A percentile compares a stretch with the other conserved stretches of the same genome.
These are phyloP conservation scores for Pangasius larnaudii DNA, from an alignment of 2,797 vertebrate species.

Conservation along the genomic window DNA sequence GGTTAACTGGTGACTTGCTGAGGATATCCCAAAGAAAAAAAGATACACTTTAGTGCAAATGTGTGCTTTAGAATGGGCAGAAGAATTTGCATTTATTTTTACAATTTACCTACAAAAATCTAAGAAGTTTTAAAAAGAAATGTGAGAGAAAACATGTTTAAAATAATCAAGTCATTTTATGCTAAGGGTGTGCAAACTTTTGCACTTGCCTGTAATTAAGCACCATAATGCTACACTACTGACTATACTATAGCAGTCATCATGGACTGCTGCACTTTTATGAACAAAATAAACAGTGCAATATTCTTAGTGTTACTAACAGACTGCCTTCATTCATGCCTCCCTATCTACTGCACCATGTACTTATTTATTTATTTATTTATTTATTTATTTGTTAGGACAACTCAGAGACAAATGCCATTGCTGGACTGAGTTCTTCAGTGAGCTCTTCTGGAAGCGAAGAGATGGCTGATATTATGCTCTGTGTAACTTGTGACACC, in stretches of 20 bases:
- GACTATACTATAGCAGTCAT: not conserved
- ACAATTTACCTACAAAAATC: not conserved
- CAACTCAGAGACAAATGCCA: conserved; percentile 74
- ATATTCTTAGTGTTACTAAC: not conserved
- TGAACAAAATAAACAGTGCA: not conserved
- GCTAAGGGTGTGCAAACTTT: no score
- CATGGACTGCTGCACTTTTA: not conserved
- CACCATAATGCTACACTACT: not conserved
- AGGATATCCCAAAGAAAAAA: not conserved
- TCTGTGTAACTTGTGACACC: not conserved
- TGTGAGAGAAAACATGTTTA: not conserved
- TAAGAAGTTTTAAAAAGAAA: not conserved
- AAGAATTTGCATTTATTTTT: not conserved
- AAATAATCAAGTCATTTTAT: not conserved
- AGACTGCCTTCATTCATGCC: not conserved
- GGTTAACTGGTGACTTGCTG: not conserved
- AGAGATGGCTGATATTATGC: conserved; percentile 62
- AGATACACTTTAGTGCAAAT: not conserved
- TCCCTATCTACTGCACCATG: not conserved
- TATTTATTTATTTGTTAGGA: conserved; percentile 59
- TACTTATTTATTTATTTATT: not conserved
- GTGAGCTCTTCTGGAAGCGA: conserved; percentile 78
- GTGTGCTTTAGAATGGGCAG: not conserved
- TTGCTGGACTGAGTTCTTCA: conserved; percentile 75
- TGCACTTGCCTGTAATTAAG: no score